phyloP scores from a whole-genome alignment of 2,888 invertebrate species.

The Andrena bucephala region DNA sequence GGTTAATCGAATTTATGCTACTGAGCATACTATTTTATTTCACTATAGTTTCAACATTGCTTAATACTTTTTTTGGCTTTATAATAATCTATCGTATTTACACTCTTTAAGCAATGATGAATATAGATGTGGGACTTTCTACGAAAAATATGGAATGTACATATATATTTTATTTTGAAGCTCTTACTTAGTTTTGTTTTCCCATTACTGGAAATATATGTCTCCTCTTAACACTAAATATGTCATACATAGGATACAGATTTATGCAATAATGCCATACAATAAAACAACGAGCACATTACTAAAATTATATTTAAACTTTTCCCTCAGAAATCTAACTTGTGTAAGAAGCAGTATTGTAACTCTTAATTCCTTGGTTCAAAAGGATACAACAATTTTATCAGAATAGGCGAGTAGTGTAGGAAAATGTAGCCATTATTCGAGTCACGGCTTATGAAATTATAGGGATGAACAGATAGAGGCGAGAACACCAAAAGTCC shows the following conservation, averaged over 20 bases:
- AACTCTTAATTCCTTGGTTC: constrained; percentile 21
- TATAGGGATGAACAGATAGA: constrained; percentile 54
- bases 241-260: background rate
- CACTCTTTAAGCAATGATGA: too few species aligned
- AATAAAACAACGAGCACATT: too few species aligned
- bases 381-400: constrained; percentile 31
- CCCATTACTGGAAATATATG: background rate
- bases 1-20: background rate
- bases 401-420: constrained; percentile 11
- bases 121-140: too few species aligned
- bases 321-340: background rate
- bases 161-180: background rate
- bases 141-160: too few species aligned
- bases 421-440: constrained; percentile 42
- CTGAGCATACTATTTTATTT: background rate
- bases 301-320: background rate
- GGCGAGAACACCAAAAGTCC: constrained; percentile 50
- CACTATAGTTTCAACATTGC: too few species aligned
- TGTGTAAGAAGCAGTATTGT: background rate
- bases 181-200: background rate
- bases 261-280: background rate
- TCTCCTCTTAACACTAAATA: background rate
- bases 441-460: constrained; percentile 65
- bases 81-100: too few species aligned
- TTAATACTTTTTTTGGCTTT: too few species aligned